phyloP scores from a whole-genome alignment of 2,797 vertebrate species.

The Setipinna tenuifilis region DNA sequence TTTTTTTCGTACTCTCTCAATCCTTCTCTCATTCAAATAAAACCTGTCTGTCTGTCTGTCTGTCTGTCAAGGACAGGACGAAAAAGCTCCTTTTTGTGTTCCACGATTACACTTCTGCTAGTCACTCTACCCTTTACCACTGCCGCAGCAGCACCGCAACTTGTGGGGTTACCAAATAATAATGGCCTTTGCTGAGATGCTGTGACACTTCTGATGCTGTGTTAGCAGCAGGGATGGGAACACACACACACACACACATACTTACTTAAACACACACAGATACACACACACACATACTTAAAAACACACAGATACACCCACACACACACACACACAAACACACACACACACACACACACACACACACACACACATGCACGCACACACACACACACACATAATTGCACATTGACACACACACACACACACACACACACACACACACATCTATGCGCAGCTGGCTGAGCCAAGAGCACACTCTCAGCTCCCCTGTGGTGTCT shows the following conservation, averaged over 20 bases:
- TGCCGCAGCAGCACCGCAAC: too few species aligned
- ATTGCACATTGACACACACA: background rate
- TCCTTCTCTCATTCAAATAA: background rate
- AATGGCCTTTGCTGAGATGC: too few species aligned
- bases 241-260: background rate
- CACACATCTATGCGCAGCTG: background rate
- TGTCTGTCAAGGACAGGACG: too few species aligned
- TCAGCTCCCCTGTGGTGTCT: background rate
- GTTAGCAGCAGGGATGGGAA: background rate
- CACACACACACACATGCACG: background rate
- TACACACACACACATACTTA: background rate
- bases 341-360: background rate
- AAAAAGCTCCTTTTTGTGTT: too few species aligned
- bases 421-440: background rate
- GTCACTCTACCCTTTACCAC: too few species aligned
- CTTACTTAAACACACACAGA: background rate
- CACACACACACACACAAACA: background rate
- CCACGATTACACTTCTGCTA: too few species aligned
- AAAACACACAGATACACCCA: background rate
- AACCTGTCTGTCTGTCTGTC: too few species aligned
- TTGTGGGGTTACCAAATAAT: too few species aligned
- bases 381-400: background rate
- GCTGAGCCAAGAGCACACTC: background rate
- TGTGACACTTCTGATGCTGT: too few species aligned
- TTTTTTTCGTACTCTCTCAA: background rate